Base-by-base conservation (phyloP, 2,797 vertebrate species). In the Emys orbicularis region DNA sequence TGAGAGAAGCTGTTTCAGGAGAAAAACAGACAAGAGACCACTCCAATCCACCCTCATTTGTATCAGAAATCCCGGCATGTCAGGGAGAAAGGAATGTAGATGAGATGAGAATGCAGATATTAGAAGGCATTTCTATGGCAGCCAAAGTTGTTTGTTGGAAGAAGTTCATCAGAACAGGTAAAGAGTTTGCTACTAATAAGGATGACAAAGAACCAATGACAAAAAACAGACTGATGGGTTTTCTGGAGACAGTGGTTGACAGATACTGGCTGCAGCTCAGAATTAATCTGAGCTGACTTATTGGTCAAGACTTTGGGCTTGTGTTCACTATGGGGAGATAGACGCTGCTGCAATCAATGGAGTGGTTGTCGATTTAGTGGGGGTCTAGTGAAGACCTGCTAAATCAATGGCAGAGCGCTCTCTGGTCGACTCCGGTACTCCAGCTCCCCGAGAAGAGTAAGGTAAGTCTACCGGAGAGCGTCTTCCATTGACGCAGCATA, bases 231-330 rank as follows among this genome's bases (percentile, higher is more conserved):
- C 94, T 87, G 72, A 88, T 72, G 81, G 54, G 93, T 94, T 92
- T 95, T 94, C 94, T 96, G 85, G 83, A 90, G 95, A 85, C 89
- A 84, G 80, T 90, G 88, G 68, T 80, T 97, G 95, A 96, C 95
- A 97, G 95, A 95, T 94, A 79, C 94, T 65, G 52, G 68, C 16
- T 12, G 84, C 86, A 79, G 74, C 37, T 50, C 89, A 93, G 86
- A 54, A 11, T 80, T 19, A 94, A 65, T 87, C 31, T 0, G 1
- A 89, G 80, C 56, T 76, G 93, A 57, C 53, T 23, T 52, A 86
- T 96, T 94, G 88, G 54, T 86, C 79, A 56, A 37, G 88, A 21
- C 81, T 94, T 79, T 53, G 52, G 52, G 7, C 52, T 53, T 53
- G 19, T 53, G 18, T 53, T 53, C 52, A 8, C 19, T 53, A 21